Percentiles rank a stretch among this genome's conserved stretches.
Evolutionary conservation across 1,140 invertebrate genomes (phyloP).

Genomic region (Aradophagus sp.): DNA sequence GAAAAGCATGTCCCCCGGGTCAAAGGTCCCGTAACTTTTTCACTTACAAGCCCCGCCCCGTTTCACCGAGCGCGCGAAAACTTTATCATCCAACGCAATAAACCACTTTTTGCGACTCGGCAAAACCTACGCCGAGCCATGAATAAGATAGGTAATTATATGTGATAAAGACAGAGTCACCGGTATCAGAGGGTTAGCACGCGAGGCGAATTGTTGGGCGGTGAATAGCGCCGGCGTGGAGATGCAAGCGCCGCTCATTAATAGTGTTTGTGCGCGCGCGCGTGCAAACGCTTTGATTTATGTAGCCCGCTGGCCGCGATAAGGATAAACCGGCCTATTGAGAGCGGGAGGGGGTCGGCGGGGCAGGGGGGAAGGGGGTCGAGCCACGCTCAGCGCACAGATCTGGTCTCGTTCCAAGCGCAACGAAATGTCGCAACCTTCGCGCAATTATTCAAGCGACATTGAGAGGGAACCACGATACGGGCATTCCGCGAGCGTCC

Average conservation of each 20-base stretch:
- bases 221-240: conserved; percentile 34
- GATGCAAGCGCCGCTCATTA: conserved; percentile 55
- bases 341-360: neutral
- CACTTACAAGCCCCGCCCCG: too few relatives aligned
- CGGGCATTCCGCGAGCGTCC: too few relatives aligned
- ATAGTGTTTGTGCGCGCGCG: conserved; percentile 52
- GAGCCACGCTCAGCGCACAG: conserved; percentile 55
- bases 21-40: too few relatives aligned
- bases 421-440: conserved; percentile 27
- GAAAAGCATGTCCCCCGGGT: too few relatives aligned
- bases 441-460: conserved; percentile 22
- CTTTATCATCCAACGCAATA: conserved; percentile 15
- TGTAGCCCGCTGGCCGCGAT: conserved; percentile 60
- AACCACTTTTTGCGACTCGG: conserved; percentile 10
- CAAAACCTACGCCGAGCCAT: conserved; percentile 20
- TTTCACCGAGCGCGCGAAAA: neutral
- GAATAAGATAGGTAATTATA: conserved; percentile 37
- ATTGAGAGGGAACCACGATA: too few relatives aligned
- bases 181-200: conserved; percentile 15
- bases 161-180: conserved; percentile 25
- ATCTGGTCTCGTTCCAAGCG: conserved; percentile 18
- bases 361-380: conserved; percentile 15
- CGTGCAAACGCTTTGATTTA: conserved; percentile 65
- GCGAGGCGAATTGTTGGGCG: conserved; percentile 39
- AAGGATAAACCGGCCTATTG: conserved; percentile 61